Percentiles rank a stretch among this genome's conserved stretches.
These are phyloP conservation scores for Tillus elongatus DNA, from an alignment of 2,888 invertebrate species.

Conservation along the genomic window DNA sequence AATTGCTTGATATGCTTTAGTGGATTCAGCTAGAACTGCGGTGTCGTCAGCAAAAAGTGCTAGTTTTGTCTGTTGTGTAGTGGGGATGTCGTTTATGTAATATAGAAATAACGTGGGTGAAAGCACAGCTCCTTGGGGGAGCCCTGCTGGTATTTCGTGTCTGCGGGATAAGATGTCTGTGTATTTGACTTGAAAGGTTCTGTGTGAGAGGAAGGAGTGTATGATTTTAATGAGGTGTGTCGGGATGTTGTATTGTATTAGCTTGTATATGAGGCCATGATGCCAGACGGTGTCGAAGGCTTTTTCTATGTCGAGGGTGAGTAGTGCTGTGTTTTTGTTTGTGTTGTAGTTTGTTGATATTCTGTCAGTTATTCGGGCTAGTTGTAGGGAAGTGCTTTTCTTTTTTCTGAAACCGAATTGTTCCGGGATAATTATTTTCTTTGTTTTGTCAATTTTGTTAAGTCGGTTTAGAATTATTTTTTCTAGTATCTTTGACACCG, in stretches of 20 bases:
- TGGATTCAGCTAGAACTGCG: slow-evolving; percentile 6
- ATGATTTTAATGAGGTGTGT: slow-evolving; percentile 10
- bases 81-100: slow-evolving; percentile 6
- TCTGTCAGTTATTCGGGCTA: slow-evolving; percentile 1
- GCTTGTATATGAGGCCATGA: slow-evolving; percentile 10
- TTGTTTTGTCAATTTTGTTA: neutral
- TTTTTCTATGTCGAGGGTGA: slow-evolving; percentile 8
- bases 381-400: neutral
- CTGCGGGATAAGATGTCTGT: neutral
- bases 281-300: slow-evolving; percentile 13
- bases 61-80: neutral
- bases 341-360: neutral
- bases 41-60: slow-evolving; percentile 8
- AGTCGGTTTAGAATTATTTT: slow-evolving; percentile 7
- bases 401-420: slow-evolving; percentile 4
- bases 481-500: slow-evolving; percentile 9
- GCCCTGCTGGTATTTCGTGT: slow-evolving; percentile 10
- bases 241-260: neutral
- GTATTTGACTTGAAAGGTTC: slow-evolving; percentile 9
- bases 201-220: slow-evolving; percentile 3
- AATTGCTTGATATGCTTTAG: neutral
- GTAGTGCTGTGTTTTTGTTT: slow-evolving; percentile 4
- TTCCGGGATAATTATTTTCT: neutral
- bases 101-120: neutral
- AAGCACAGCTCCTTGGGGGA: slow-evolving; percentile 11